Conservation (phyloP, 2,797 vertebrate species). For the Glossophaga mutica region DNA sequence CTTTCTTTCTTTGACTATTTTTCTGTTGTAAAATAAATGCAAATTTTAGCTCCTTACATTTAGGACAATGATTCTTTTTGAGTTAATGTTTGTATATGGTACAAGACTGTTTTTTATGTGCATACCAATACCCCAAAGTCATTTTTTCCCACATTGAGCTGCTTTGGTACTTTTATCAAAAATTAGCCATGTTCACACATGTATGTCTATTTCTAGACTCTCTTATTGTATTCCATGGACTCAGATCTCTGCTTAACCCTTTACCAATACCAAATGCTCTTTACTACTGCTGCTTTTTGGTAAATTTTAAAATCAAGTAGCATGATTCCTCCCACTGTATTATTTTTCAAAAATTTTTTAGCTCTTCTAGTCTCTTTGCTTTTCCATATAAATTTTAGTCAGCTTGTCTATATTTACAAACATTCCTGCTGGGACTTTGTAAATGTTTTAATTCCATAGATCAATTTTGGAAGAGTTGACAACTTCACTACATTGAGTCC, state of each 20-base stretch:
- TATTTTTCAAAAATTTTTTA: no score
- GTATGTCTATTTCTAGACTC: neutral
- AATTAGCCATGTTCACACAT: neutral
- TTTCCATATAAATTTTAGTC: neutral
- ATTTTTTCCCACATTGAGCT: neutral
- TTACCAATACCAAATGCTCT: neutral
- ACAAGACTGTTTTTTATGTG: neutral
- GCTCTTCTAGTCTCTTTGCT: no score
- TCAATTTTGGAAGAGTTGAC: neutral
- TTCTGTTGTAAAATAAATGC: neutral
- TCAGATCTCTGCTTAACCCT: neutral
- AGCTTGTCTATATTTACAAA: neutral
- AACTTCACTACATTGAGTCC: neutral
- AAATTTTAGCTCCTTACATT: neutral
- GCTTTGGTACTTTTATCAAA: neutral
- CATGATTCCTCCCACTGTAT: no score
- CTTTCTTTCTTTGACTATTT: neutral
- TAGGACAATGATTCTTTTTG: neutral
- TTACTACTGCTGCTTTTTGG: neutral
- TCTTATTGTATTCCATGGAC: neutral
- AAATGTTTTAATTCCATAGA: neutral
- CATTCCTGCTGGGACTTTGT: neutral
- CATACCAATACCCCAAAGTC: neutral
- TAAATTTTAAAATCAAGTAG: neutral
- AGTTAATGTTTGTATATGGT: no score